Evolutionary conservation across 1,140 invertebrate genomes (phyloP).

Genomic region (Saxidomus purpurata): DNA sequence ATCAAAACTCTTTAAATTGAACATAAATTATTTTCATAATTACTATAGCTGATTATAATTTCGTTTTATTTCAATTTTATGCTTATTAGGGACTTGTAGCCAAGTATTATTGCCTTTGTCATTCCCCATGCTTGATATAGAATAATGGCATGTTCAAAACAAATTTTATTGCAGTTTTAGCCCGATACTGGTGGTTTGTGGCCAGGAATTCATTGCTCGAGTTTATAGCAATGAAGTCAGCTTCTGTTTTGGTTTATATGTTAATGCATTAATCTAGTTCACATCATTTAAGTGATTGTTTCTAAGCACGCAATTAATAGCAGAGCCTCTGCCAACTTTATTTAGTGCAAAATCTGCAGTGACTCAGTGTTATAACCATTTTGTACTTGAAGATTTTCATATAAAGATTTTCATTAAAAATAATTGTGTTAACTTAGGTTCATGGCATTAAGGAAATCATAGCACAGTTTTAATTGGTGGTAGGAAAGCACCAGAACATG

Average conservation of each 20-base stretch:
- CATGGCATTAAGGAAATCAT: too few species aligned
- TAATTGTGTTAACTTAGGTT: too few species aligned
- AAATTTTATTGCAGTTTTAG: slow-evolving; percentile 1
- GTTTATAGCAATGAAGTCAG: neutral
- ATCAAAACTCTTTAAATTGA: too few species aligned
- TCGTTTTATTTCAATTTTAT: slow-evolving; percentile 2
- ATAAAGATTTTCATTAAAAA: too few species aligned
- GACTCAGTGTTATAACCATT: too few species aligned
- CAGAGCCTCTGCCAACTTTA: too few species aligned
- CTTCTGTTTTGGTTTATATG: neutral
- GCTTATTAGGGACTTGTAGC: neutral
- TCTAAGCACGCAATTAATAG: too few species aligned
- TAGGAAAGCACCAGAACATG: too few species aligned
- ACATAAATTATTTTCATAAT: neutral
- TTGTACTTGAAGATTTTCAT: too few species aligned
- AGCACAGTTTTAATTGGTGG: too few species aligned
- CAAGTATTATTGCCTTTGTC: slow-evolving; percentile 18
- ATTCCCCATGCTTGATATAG: neutral
- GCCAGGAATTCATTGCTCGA: neutral
- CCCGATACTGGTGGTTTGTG: neutral
- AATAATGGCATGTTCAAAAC: neutral
- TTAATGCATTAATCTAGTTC: neutral
- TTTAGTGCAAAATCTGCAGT: too few species aligned
- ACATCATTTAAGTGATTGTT: too few species aligned
- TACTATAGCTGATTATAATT: neutral